Base-by-base conservation (phyloP, 1,140 invertebrate genomes). In the Lordiphosa clarofinis region DNA sequence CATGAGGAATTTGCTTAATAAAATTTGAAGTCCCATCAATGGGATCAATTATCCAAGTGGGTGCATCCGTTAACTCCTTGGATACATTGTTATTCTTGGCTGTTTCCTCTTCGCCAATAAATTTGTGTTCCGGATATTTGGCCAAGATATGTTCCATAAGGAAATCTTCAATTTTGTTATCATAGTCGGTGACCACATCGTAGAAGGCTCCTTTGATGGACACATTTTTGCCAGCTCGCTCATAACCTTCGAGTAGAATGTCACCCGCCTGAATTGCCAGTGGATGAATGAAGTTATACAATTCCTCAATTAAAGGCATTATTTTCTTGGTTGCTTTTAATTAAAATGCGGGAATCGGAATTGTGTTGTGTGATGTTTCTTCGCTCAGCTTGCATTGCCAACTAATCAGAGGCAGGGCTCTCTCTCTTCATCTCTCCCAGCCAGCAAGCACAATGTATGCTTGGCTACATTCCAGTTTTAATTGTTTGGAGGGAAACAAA, bases 21-120 rank as follows among this genome's bases (percentile, higher is more conserved):
- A 94, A 95, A 76, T 94, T 94, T 24, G 92, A 92, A 0, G 94
- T 95, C 10, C 94, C 94, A 88, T 94, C 93, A 35, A 94, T 93
- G 2, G 93, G 93, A 87, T 94, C 96, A 61, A 97, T 95, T 54
- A 97, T 95, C 96, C 96, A 97, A 6, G 95, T 97, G 10, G 95
- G 95, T 15, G 92, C 92, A 81, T 96, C 91, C 4, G 95, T 96
- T 24, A 96, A 89, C 39, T 92, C 90, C 33, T 91, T 91, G 50
- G 90, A 81, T 2, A 92, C 90, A 35, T 91, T 90, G 37, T 91
- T 90, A 46, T 92, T 92, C 21, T 90, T 91, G 13, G 93, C 91
- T 2, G 90, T 91, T 3, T 92, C 92, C 89, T 97, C 96, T 87
- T 97, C 95, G 1, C 94, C 96, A 61, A 97, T 96, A 86, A 96